Conservation (phyloP, 2,888 invertebrate genomes). For the Phorcus lineatus region DNA sequence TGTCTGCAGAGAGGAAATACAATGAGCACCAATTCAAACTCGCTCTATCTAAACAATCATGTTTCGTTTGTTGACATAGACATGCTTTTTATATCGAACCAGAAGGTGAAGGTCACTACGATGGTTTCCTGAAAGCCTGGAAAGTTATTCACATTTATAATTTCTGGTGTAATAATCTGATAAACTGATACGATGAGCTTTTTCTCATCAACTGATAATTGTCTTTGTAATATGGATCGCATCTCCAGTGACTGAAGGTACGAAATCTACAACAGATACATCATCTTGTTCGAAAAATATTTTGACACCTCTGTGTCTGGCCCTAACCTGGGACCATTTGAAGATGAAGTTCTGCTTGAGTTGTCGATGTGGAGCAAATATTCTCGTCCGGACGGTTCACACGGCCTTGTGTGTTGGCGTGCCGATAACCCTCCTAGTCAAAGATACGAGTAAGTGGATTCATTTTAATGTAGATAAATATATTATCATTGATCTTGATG, state of each 20-base stretch:
- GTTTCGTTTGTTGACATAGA: not conserved
- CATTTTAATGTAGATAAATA: not conserved
- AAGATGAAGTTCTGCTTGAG: constrained; percentile 20
- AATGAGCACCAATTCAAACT: no score
- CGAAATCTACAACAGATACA: not conserved
- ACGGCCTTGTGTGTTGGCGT: constrained; percentile 61
- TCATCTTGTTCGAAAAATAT: not conserved
- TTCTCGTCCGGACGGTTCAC: constrained; percentile 60
- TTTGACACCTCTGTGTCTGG: not conserved
- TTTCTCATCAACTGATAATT: not conserved
- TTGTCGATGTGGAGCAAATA: constrained; percentile 48
- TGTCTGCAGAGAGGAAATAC: no score
- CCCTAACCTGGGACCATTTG: not conserved
- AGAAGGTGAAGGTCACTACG: not conserved
- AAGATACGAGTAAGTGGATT: constrained; percentile 58
- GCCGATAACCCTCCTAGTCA: constrained; percentile 56
- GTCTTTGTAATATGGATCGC: no score
- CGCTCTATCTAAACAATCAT: not conserved
- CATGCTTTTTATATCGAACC: not conserved
- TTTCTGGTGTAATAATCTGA: not conserved
- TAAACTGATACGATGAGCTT: not conserved
- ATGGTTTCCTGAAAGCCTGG: not conserved
- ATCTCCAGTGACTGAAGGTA: no score
- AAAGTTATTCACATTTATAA: constrained; percentile 11
- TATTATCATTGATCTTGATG: no score